These are phyloP conservation scores for Trinorchestia longiramus DNA, from an alignment of 1,140 invertebrate species.

Conservation along the genomic window DNA sequence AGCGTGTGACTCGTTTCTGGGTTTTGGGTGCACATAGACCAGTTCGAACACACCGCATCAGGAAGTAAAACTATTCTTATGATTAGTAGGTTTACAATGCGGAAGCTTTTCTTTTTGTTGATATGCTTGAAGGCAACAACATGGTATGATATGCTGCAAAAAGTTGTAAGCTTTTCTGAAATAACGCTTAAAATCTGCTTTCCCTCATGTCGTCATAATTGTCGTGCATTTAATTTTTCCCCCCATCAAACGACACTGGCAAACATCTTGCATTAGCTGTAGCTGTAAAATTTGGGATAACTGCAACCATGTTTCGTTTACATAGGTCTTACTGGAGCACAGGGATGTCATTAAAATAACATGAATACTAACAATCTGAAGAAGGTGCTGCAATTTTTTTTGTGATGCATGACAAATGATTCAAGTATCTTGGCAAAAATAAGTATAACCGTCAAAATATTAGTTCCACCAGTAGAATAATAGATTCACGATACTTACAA, in stretches of 20 bases:
- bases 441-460: background rate
- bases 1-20: background rate
- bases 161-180: background rate
- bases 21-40: background rate
- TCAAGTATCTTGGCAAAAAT: background rate
- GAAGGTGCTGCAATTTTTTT: background rate
- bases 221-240: background rate
- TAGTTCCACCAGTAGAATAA: background rate
- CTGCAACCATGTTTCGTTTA: background rate
- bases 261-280: background rate
- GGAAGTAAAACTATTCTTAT: background rate
- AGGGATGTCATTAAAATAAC: background rate
- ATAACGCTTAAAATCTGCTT: background rate
- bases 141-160: background rate
- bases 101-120: background rate
- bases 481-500: background rate
- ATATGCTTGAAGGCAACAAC: background rate
- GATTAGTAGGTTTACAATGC: background rate
- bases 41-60: background rate
- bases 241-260: background rate
- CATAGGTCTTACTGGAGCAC: too few species aligned
- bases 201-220: background rate
- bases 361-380: background rate
- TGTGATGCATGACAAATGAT: background rate
- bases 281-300: background rate